Evolutionary conservation across 2,888 invertebrate species (phyloP), one percentile per base, ranked within the genome.

Genomic region (Aphrophora alni): DNA sequence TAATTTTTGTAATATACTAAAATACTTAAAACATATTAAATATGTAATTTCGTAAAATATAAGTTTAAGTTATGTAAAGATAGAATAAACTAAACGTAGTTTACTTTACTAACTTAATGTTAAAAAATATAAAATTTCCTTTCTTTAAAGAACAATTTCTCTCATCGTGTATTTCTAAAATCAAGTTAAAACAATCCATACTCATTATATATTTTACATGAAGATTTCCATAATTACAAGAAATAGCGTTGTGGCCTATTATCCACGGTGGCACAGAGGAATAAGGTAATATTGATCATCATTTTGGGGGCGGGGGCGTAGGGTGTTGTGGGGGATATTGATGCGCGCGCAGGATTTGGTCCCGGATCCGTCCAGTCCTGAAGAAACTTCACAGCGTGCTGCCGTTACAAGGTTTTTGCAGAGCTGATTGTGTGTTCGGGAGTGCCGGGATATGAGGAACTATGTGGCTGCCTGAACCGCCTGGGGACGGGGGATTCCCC

Each of bases 201-300:
- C 14, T 17, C 44, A 44, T 44, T 44, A 44, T 17, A 44, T 17
- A 8, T 59, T 59, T 59, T 59, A n/a, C 59, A 21, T 59, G 1
- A 3, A 59, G 59, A 21, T 59, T 59, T 59, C 21, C 59, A 59
- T 59, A 59, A 59, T 59, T 59, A 59, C 21, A 21, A 59, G 59
- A 21, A 59, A 59, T 21, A 21, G 59, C 21, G 5, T 21, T 7
- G 59, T 21, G 59, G 59, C 21, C n/a, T 21, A 59, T 44, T 44
- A 44, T 14, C 44, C 14, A 44, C 44, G 44, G 44, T 44, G 14
- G 59, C 59, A 59, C 21, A 59, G 59, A 59, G 59, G 59, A 59
- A 44, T 59, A 59, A 59, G 59, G 59, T 59, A 59, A 59, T 59
- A 59, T 59, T 59, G 59, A 59, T 59, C 59, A 59, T 59, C 21